phyloP scores from a whole-genome alignment of 2,797 vertebrate genomes.

The Chelonia mydas region DNA sequence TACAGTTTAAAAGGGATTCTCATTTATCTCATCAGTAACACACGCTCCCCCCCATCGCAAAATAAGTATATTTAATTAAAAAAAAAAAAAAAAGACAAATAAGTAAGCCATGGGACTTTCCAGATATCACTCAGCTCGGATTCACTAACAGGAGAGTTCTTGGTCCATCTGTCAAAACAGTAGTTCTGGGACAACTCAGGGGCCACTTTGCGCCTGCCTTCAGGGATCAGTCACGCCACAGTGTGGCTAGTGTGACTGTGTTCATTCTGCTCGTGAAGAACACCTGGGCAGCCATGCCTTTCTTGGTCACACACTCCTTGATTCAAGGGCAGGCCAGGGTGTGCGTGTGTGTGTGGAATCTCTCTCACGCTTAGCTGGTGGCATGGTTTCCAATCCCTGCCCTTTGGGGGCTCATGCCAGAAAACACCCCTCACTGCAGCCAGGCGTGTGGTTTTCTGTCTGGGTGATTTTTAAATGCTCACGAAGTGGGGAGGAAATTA shows the following conservation, averaged over 20 bases:
- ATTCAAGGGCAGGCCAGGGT: not conserved
- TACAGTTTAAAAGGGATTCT: slow-evolving; percentile 80
- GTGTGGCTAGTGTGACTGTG: too few relatives aligned
- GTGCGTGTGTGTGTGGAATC: fast-evolving
- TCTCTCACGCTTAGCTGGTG: not conserved
- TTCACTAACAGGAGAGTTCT: not conserved
- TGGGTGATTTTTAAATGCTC: not conserved
- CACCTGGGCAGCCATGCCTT: not conserved
- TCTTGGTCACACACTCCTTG: not conserved
- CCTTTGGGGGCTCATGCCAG: not conserved
- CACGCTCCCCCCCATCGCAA: slow-evolving; percentile 48
- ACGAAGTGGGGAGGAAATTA: not conserved
- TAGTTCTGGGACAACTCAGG: not conserved
- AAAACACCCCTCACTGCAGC: not conserved
- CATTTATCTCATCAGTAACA: not conserved
- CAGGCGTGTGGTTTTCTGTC: not conserved
- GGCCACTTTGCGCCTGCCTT: not conserved
- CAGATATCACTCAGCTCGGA: not conserved
- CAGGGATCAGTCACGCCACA: not conserved
- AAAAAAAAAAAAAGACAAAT: not conserved
- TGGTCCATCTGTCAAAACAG: not conserved
- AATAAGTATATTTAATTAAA: slow-evolving; percentile 77
- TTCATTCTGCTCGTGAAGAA: not conserved
- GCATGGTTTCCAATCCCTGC: not conserved
- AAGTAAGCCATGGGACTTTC: not conserved